Percentiles rank a stretch among this genome's conserved stretches.
Evolutionary conservation across 2,797 vertebrate genomes (phyloP).

Genomic region (Melanotaenia maccullochi): DNA sequence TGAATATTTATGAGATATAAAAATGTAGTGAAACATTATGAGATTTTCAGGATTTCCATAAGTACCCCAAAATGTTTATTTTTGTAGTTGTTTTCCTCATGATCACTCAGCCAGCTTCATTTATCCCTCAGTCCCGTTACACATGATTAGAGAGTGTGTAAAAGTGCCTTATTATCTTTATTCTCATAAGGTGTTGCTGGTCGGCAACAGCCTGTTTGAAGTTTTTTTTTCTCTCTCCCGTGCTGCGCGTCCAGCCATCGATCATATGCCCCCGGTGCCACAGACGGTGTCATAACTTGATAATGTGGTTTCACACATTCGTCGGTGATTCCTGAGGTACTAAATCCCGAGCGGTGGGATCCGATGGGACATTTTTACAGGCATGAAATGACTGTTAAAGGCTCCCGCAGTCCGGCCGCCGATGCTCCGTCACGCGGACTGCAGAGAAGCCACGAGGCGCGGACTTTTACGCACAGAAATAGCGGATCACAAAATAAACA

Average conservation of each 20-base stretch:
- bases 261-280: slow-evolving; percentile 68
- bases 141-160: slow-evolving; percentile 14
- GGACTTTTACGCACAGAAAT: slow-evolving; percentile 66
- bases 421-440: slow-evolving; percentile 53
- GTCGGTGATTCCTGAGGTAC: slow-evolving; percentile 58
- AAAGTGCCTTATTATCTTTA: slow-evolving; percentile 46
- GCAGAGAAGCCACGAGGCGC: slow-evolving; percentile 47
- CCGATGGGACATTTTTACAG: slow-evolving; percentile 64
- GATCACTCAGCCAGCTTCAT: slow-evolving; percentile 17
- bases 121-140: slow-evolving; percentile 16
- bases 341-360: slow-evolving; percentile 50
- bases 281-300: slow-evolving; percentile 75
- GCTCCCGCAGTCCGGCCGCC: slow-evolving; percentile 54
- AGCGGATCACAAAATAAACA: slow-evolving; percentile 32
- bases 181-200: slow-evolving; percentile 61
- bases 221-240: slow-evolving; percentile 33
- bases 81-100: slow-evolving; percentile 15
- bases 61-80: slow-evolving; percentile 1
- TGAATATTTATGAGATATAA: slow-evolving; percentile 43
- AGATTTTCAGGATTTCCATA: slow-evolving; percentile 1
- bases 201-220: slow-evolving; percentile 63
- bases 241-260: slow-evolving; percentile 73
- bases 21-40: slow-evolving; percentile 7
- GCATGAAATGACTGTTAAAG: slow-evolving; percentile 73
- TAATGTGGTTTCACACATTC: slow-evolving; percentile 68